A percentile compares a stretch with the other conserved stretches of the same genome.
phyloP scores from a whole-genome alignment of 2,797 vertebrate genomes.

The Cuculus canorus region DNA sequence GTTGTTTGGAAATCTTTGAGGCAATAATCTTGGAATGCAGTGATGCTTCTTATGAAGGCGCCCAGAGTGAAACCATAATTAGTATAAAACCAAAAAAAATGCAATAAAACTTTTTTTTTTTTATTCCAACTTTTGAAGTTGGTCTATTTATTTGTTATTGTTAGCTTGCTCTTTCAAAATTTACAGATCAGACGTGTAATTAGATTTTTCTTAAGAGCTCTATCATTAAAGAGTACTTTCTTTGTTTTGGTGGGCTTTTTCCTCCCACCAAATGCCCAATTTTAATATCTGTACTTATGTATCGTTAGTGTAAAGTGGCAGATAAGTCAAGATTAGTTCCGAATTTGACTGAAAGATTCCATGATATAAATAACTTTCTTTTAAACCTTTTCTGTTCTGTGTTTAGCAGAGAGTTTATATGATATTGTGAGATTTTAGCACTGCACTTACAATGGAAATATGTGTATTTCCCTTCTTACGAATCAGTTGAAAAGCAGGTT shows the following conservation, averaged over 20 bases:
- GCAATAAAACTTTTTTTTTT: neutral
- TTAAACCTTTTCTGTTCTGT: constrained; percentile 50
- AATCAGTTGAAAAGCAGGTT: constrained; percentile 3
- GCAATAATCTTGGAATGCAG: neutral
- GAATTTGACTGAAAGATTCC: constrained; percentile 44
- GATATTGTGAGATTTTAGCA: neutral
- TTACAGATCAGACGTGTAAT: neutral
- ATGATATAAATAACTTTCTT: constrained; percentile 4
- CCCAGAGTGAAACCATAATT: neutral
- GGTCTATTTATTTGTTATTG: neutral
- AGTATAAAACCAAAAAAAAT: neutral
- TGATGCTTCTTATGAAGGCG: neutral
- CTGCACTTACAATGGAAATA: neutral
- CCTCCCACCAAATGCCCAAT: neutral
- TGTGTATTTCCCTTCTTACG: neutral
- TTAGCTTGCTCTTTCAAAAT: neutral
- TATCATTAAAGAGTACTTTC: neutral
- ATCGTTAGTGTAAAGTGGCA: neutral
- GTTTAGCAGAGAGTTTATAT: constrained; percentile 32
- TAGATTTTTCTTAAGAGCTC: neutral
- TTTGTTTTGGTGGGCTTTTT: neutral
- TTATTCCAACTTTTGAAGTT: neutral
- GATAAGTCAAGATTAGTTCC: constrained; percentile 35
- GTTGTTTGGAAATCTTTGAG: neutral
- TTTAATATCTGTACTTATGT: neutral